These are phyloP conservation scores for Apeltes quadracus DNA, from an alignment of 2,113 vertebrate species.

Conservation along the genomic window DNA sequence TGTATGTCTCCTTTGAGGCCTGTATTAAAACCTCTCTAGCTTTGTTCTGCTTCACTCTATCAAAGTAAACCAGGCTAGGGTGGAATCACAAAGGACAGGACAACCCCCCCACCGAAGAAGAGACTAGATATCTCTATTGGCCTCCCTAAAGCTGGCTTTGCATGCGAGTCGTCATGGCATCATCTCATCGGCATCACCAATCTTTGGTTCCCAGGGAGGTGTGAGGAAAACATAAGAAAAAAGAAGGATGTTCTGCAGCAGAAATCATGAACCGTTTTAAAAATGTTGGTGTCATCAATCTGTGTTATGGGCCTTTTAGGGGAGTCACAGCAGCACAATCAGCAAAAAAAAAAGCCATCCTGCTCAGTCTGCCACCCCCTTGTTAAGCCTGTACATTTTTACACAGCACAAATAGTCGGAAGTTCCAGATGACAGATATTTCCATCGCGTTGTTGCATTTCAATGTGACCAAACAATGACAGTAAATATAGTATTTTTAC, in stretches of 20 bases:
- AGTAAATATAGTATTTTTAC: not conserved
- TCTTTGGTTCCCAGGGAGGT: conserved; percentile 37
- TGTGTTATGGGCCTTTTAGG: conserved; percentile 51
- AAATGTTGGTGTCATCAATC: conserved; percentile 57
- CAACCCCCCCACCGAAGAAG: too few species aligned
- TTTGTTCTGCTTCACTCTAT: too few species aligned
- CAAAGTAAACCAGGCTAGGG: too few species aligned
- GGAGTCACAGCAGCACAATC: conserved; percentile 27
- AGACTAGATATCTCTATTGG: too few species aligned
- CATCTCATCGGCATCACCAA: conserved; percentile 41
- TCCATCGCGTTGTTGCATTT: not conserved
- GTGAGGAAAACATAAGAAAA: conserved; percentile 33
- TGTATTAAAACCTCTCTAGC: too few species aligned
- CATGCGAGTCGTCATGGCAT: conserved; percentile 39
- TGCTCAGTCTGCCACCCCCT: conserved; percentile 42
- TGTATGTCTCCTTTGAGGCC: too few species aligned
- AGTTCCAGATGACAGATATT: not conserved
- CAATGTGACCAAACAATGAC: not conserved
- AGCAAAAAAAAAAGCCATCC: conserved; percentile 7
- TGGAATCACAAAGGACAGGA: conserved; percentile 14
- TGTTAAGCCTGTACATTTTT: conserved; percentile 30
- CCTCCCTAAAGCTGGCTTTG: conserved; percentile 12
- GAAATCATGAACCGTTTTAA: conserved; percentile 44
- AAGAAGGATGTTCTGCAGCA: conserved; percentile 34
- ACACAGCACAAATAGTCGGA: not conserved